Evolutionary conservation across 2,113 vertebrate genomes (phyloP).

Genomic region (Clarias macrocephalus): DNA sequence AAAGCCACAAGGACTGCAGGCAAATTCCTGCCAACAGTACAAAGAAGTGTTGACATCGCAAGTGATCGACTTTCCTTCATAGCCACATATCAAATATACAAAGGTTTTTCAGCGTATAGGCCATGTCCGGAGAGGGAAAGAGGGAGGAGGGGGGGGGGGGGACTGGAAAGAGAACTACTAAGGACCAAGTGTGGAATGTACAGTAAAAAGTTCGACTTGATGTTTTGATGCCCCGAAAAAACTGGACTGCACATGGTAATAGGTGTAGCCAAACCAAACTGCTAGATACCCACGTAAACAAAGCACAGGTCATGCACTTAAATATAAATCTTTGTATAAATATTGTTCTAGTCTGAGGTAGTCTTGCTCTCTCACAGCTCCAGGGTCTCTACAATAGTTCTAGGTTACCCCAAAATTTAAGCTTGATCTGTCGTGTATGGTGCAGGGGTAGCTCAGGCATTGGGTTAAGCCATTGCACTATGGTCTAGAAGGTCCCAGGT

Average conservation of each 20-base stretch:
- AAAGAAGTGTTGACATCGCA: conserved; percentile 22
- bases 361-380: neutral
- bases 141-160: neutral
- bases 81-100: conserved; percentile 5
- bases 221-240: neutral
- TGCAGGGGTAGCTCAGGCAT: too few species aligned
- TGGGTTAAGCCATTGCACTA: too few species aligned
- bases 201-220: conserved; percentile 2
- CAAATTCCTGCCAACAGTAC: conserved; percentile 31
- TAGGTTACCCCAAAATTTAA: neutral
- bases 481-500: too few species aligned
- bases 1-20: conserved; percentile 16
- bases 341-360: neutral
- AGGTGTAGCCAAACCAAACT: conserved; percentile 17
- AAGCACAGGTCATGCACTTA: neutral
- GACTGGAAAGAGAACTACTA: neutral
- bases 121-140: neutral
- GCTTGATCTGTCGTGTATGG: neutral
- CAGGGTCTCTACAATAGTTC: neutral
- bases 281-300: neutral
- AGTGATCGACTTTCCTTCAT: conserved; percentile 29
- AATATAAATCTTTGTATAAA: conserved; percentile 9
- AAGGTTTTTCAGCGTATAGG: conserved; percentile 20
- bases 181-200: too few species aligned
- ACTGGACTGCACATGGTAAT: neutral